phyloP scores from a whole-genome alignment of 2,797 vertebrate species.

The Margarornis squamiger region DNA sequence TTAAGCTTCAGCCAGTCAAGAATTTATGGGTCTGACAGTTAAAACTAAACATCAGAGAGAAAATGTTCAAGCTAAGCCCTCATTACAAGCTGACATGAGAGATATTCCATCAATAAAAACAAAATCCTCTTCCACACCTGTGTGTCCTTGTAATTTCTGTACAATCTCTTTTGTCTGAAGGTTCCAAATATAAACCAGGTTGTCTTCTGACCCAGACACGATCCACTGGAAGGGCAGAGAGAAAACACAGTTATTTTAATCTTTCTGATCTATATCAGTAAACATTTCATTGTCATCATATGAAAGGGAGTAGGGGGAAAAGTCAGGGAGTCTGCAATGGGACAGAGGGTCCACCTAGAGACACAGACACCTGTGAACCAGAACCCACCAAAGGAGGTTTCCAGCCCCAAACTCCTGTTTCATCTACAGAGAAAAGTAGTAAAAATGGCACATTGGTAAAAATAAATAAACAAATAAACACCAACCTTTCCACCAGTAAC shows the following conservation, averaged over 20 bases:
- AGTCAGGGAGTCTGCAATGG: not conserved
- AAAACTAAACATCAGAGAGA: not conserved
- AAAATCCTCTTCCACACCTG: conserved; percentile 79
- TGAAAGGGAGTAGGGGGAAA: not conserved
- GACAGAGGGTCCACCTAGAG: not conserved
- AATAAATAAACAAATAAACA: not conserved
- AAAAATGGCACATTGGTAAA: not conserved
- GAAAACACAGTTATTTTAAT: not conserved
- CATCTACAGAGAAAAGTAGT: not conserved
- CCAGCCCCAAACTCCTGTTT: not conserved
- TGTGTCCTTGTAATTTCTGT: conserved; percentile 98
- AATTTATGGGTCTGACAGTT: not conserved
- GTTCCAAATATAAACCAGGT: conserved; percentile 99
- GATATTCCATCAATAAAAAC: not conserved
- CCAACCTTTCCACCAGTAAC: conserved; percentile 97
- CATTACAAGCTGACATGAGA: not conserved
- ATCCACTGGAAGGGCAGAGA: conserved; percentile 86
- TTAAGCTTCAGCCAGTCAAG: not conserved
- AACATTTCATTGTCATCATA: not conserved
- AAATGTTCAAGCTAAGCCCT: not conserved
- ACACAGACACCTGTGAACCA: not conserved
- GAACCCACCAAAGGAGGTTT: not conserved
- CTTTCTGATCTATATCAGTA: not conserved
- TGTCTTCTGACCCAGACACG: conserved; percentile 97
- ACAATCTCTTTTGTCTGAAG: conserved; percentile 99